Evolutionary conservation across 1,140 invertebrate species (phyloP).

Genomic region (Pissodes strobi): DNA sequence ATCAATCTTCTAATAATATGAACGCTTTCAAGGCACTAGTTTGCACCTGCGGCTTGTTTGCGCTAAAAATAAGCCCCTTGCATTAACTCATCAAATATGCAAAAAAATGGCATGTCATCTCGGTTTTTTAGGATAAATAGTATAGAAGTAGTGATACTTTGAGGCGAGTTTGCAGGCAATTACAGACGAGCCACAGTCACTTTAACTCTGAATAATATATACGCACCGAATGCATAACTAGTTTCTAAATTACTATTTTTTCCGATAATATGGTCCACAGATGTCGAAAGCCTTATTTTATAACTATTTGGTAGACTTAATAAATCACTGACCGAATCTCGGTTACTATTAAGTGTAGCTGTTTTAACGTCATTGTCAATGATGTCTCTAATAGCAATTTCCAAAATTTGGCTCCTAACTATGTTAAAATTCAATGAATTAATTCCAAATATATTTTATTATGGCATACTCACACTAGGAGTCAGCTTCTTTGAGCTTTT

Average conservation of each 20-base stretch:
- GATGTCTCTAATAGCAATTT: conserved; percentile 14
- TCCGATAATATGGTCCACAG: not conserved
- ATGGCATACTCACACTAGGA: conserved; percentile 23
- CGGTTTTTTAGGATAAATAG: too few species aligned
- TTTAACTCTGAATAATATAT: too few species aligned
- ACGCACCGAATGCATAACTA: not conserved
- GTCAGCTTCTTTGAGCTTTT: not conserved
- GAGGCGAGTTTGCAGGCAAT: too few species aligned
- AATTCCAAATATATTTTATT: conserved; percentile 8
- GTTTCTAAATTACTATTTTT: not conserved
- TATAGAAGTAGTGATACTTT: too few species aligned
- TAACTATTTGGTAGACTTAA: conserved; percentile 1
- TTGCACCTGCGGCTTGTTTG: too few species aligned
- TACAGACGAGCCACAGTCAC: too few species aligned
- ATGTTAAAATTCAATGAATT: conserved; percentile 12
- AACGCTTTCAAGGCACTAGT: too few species aligned
- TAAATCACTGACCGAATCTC: not conserved
- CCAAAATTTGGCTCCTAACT: not conserved
- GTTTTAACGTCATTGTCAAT: conserved; percentile 13
- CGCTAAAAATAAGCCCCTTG: too few species aligned
- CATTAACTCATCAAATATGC: too few species aligned
- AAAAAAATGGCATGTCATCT: too few species aligned
- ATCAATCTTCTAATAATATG: too few species aligned
- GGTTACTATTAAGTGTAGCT: conserved; percentile 12
- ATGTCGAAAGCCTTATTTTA: not conserved